These are phyloP conservation scores for Copidosoma floridanum DNA, from an alignment of 1,140 invertebrate genomes.

Conservation along the genomic window DNA sequence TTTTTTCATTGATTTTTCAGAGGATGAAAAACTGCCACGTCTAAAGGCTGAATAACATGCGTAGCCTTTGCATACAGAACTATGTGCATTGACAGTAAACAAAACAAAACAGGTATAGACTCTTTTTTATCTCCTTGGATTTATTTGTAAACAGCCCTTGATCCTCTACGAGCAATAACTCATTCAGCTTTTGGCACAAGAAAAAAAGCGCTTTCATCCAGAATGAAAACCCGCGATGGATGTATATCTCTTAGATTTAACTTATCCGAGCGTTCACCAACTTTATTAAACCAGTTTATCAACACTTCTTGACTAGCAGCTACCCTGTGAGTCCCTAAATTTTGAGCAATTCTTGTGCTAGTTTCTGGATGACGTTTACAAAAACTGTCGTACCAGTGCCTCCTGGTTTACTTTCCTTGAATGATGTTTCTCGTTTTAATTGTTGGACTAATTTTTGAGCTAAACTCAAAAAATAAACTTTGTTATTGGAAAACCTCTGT, in stretches of 20 bases:
- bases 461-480: conserved; percentile 31
- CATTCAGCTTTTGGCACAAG: conserved; percentile 32
- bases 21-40: conserved; percentile 40
- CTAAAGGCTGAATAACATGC: conserved; percentile 39
- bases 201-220: conserved; percentile 36
- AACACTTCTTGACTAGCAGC: background rate
- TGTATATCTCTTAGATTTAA: conserved; percentile 28
- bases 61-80: conserved; percentile 32
- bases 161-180: conserved; percentile 37
- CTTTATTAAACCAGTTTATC: conserved; percentile 15
- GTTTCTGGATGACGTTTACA: conserved; percentile 36
- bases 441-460: conserved; percentile 8
- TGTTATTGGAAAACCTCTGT: conserved; percentile 44
- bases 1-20: conserved; percentile 35
- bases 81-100: conserved; percentile 42
- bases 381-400: conserved; percentile 40
- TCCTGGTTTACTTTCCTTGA: conserved; percentile 31
- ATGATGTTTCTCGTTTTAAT: conserved; percentile 20
- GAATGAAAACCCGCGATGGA: conserved; percentile 30
- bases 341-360: conserved; percentile 29
- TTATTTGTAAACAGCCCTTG: conserved; percentile 39
- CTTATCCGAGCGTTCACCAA: conserved; percentile 32
- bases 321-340: conserved; percentile 9
- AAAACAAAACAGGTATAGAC: conserved; percentile 44
- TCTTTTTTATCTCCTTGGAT: conserved; percentile 46